Conservation (phyloP, 2,888 invertebrate genomes). For the Lasioglossum figueresi region DNA sequence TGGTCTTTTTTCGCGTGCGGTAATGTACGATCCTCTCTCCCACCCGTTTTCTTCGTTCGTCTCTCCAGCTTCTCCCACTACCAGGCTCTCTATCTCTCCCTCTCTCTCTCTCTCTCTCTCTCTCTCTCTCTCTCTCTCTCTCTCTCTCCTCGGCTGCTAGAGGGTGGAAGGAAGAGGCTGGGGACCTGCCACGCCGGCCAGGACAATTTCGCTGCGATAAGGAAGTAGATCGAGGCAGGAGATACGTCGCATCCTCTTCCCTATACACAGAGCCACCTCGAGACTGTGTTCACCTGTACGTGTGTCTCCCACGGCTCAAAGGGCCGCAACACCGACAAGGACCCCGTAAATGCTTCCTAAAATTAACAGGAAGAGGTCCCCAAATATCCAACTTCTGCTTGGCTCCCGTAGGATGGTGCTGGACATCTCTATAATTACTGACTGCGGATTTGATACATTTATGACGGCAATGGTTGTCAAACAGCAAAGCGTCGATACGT, state of each 20-base stretch:
- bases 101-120: constrained; percentile 10
- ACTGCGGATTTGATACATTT: too few species aligned
- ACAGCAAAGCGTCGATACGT: too few species aligned
- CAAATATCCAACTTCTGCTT: neutral
- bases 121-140: too few species aligned
- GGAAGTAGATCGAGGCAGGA: constrained; percentile 80
- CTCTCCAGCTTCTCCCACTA: constrained; percentile 22
- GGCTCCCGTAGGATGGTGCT: neutral
- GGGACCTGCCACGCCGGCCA: constrained; percentile 77
- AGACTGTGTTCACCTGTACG: neutral
- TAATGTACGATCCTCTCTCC: constrained; percentile 80
- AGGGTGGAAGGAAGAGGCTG: constrained; percentile 52
- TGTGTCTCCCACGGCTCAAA: constrained; percentile 3
- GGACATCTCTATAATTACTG: neutral
- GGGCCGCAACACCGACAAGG: neutral
- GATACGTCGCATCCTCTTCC: constrained; percentile 76
- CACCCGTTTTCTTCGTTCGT: constrained; percentile 52
- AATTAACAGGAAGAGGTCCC: neutral
- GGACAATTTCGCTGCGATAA: constrained; percentile 83
- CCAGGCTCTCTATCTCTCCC: constrained; percentile 12
- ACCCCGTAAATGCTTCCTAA: neutral
- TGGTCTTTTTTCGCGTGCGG: constrained; percentile 80
- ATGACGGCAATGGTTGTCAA: too few species aligned
- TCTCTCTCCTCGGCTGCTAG: constrained; percentile 30
- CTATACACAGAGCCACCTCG: constrained; percentile 28